Conservation (phyloP, 2,113 vertebrate genomes). For the Actinemys pallida region DNA sequence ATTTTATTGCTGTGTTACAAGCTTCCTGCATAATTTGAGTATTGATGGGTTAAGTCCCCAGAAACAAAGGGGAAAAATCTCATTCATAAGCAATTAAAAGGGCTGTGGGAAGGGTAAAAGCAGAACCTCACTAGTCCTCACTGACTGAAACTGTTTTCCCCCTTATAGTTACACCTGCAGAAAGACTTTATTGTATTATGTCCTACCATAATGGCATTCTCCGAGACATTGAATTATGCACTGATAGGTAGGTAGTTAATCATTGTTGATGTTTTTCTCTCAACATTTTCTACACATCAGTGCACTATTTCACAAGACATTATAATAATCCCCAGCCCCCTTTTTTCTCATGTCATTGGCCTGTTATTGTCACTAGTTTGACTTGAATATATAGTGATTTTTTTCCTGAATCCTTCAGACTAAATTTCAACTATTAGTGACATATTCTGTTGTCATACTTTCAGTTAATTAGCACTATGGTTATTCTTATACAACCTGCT, state of each 20-base stretch:
- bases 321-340: background rate
- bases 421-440: background rate
- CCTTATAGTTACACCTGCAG: background rate
- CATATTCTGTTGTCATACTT: background rate
- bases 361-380: slow-evolving; percentile 24
- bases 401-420: background rate
- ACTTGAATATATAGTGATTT: slow-evolving; percentile 24
- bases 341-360: slow-evolving; percentile 13
- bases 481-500: background rate
- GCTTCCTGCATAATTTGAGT: slow-evolving; percentile 21
- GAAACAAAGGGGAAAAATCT: slow-evolving; percentile 32
- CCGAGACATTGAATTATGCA: slow-evolving; percentile 4
- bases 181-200: slow-evolving; percentile 17
- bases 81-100: slow-evolving; percentile 46
- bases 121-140: background rate
- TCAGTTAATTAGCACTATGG: slow-evolving; percentile 36
- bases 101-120: background rate
- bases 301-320: background rate
- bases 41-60: slow-evolving; percentile 15
- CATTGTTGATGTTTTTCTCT: slow-evolving; percentile 7
- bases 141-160: background rate
- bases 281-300: slow-evolving; percentile 35
- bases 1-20: slow-evolving; percentile 25
- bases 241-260: slow-evolving; percentile 21
- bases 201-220: slow-evolving; percentile 18